These are phyloP conservation scores for Osmoderma eremita DNA, from an alignment of 2,888 invertebrate species.

Conservation along the genomic window DNA sequence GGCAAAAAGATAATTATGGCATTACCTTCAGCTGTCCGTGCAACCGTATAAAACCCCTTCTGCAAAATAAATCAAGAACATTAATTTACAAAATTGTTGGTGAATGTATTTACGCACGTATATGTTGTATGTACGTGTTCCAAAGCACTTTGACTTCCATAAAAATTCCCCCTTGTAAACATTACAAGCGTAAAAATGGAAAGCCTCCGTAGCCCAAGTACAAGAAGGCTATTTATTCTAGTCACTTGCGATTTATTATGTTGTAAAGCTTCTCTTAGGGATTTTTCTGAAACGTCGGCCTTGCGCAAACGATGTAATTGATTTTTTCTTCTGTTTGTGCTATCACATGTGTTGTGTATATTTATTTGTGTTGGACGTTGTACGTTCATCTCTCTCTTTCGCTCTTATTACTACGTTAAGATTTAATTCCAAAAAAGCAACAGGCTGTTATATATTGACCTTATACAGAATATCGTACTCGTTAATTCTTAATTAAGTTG, in stretches of 20 bases:
- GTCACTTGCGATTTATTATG: slow-evolving; percentile 19
- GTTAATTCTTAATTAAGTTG: slow-evolving; percentile 7
- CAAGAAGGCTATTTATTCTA: slow-evolving; percentile 15
- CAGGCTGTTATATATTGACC: slow-evolving; percentile 15
- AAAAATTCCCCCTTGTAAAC: slow-evolving; percentile 18
- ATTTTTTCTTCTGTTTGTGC: not conserved
- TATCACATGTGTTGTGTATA: slow-evolving; percentile 1
- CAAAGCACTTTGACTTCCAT: slow-evolving; percentile 3
- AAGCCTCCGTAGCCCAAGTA: not conserved
- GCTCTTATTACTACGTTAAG: not conserved
- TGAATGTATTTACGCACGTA: too few species aligned
- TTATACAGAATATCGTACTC: not conserved
- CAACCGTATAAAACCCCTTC: too few species aligned
- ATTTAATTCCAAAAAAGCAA: not conserved
- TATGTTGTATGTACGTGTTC: not conserved
- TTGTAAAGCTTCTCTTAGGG: slow-evolving; percentile 4
- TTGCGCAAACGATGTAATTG: slow-evolving; percentile 26
- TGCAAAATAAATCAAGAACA: too few species aligned
- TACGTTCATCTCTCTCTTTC: not conserved
- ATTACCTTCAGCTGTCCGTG: too few species aligned
- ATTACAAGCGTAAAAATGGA: slow-evolving; percentile 16
- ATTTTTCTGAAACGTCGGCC: slow-evolving; percentile 19
- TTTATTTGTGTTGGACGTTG: not conserved
- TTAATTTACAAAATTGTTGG: too few species aligned
- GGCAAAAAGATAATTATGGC: too few species aligned